phyloP scores from a whole-genome alignment of 1,140 invertebrate species.

The Drosophila pectinifera region DNA sequence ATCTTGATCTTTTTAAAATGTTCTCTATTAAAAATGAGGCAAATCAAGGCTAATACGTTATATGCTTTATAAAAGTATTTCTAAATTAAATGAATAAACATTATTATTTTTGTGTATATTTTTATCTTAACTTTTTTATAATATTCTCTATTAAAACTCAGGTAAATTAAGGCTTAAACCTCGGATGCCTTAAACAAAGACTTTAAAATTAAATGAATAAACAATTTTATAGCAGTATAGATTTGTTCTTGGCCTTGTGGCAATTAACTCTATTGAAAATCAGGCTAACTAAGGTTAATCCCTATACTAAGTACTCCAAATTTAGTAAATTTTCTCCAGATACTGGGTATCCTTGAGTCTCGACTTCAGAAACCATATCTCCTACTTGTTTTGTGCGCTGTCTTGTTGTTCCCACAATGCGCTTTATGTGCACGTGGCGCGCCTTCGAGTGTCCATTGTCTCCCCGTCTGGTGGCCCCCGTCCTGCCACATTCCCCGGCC shows the following conservation, averaged over 20 bases:
- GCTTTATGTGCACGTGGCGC: slow-evolving; percentile 58
- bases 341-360: slow-evolving; percentile 9
- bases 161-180: too few relatives aligned
- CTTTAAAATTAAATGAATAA: too few relatives aligned
- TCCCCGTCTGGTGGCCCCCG: background rate
- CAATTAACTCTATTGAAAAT: background rate
- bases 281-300: background rate
- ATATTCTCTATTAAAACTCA: too few relatives aligned
- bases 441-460: slow-evolving; percentile 56
- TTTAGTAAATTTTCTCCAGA: background rate
- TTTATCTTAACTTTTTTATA: background rate
- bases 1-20: background rate
- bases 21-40: background rate
- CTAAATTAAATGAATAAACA: too few relatives aligned
- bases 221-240: too few relatives aligned
- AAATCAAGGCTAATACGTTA: background rate
- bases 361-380: background rate
- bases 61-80: background rate
- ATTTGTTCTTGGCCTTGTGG: too few relatives aligned
- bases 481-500: background rate
- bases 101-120: too few relatives aligned
- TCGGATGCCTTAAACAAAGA: background rate
- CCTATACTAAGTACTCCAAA: background rate
- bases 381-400: slow-evolving; percentile 5
- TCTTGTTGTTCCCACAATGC: slow-evolving; percentile 38